A percentile compares a stretch with the other conserved stretches of the same genome.
phyloP scores from a whole-genome alignment of 2,888 invertebrate species.

The Megalurothrips usitatus region DNA sequence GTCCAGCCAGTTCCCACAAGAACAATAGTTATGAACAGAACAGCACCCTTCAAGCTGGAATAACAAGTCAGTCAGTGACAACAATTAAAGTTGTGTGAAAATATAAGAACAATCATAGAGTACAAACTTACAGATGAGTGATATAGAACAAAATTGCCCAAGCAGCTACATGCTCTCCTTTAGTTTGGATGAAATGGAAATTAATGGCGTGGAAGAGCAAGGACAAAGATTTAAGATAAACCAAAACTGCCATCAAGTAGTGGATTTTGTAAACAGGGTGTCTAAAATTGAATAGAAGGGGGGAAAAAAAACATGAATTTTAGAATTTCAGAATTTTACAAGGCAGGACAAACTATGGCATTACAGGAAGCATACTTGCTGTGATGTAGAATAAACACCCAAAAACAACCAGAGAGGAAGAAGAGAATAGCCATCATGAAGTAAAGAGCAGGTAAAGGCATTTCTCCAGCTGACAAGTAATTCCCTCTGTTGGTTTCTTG shows the following conservation, averaged over 20 bases:
- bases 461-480: slow-evolving; percentile 91
- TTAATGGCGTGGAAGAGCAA: slow-evolving; percentile 92
- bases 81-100: slow-evolving; percentile 21
- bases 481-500: slow-evolving; percentile 81
- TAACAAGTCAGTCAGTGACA: slow-evolving; percentile 27
- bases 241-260: slow-evolving; percentile 91
- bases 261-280: slow-evolving; percentile 92
- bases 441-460: slow-evolving; percentile 89
- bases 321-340: slow-evolving; percentile 23
- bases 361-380: slow-evolving; percentile 56
- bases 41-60: slow-evolving; percentile 76
- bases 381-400: slow-evolving; percentile 81
- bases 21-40: slow-evolving; percentile 92
- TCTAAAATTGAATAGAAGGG: slow-evolving; percentile 48
- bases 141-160: slow-evolving; percentile 98
- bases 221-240: slow-evolving; percentile 86
- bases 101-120: slow-evolving; percentile 30
- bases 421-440: slow-evolving; percentile 88
- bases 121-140: slow-evolving; percentile 79
- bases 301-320: neutral
- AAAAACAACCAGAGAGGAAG: slow-evolving; percentile 82
- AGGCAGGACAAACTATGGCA: neutral
- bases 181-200: slow-evolving; percentile 87
- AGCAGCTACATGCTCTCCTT: slow-evolving; percentile 90
- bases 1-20: slow-evolving; percentile 98